phyloP scores from a whole-genome alignment of 2,888 invertebrate species.

The Spilosoma lubricipeda region DNA sequence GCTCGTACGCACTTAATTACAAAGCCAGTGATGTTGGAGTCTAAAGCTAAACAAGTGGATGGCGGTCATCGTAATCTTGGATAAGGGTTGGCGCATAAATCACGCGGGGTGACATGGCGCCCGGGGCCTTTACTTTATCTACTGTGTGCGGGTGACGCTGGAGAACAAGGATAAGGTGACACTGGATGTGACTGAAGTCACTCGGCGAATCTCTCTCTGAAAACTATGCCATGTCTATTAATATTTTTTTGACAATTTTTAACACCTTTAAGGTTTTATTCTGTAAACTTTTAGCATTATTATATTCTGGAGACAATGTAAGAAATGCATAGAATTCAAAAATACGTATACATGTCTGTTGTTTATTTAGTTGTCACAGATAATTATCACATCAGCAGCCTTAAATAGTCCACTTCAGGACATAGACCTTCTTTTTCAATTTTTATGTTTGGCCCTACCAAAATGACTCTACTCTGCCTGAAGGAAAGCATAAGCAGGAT shows the following conservation, averaged over 20 bases:
- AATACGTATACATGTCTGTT: not conserved
- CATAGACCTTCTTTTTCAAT: too few species aligned
- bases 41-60: slow-evolving; percentile 84
- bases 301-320: not conserved
- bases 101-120: slow-evolving; percentile 78
- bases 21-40: slow-evolving; percentile 52
- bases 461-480: too few species aligned
- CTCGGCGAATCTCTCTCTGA: not conserved
- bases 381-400: too few species aligned
- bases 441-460: too few species aligned
- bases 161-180: slow-evolving; percentile 34
- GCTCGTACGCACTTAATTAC: slow-evolving; percentile 57
- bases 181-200: slow-evolving; percentile 38
- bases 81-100: slow-evolving; percentile 85
- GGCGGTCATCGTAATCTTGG: slow-evolving; percentile 86
- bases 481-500: too few species aligned
- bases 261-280: not conserved
- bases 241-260: not conserved
- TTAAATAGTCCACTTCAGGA: too few species aligned
- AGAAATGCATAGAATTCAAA: not conserved
- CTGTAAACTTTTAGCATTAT: not conserved
- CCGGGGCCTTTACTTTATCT: slow-evolving; percentile 84
- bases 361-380: too few species aligned
- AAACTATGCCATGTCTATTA: not conserved
- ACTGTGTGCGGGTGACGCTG: slow-evolving; percentile 83